Evolutionary conservation across 2,888 invertebrate species (phyloP).

Genomic region (Oxycera nigricornis): DNA sequence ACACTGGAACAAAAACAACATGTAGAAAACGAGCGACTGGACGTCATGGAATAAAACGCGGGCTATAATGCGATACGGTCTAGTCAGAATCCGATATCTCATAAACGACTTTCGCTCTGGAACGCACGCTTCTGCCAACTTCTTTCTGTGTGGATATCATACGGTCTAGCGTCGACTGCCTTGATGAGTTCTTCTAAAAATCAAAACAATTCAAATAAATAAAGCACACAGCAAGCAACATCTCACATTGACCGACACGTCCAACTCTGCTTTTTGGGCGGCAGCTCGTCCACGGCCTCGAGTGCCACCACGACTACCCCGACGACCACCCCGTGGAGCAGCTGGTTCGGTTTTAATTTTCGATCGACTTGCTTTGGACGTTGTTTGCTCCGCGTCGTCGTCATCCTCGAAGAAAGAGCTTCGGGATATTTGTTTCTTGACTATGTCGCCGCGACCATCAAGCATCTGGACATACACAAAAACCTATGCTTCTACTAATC

Average conservation of each 20-base stretch:
- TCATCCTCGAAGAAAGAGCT: constrained; percentile 53
- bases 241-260: constrained; percentile 42
- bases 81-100: constrained; percentile 44
- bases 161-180: constrained; percentile 25
- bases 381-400: constrained; percentile 54
- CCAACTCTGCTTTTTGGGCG: constrained; percentile 45
- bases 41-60: neutral
- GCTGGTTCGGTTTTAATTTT: constrained; percentile 51
- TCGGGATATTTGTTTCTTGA: constrained; percentile 19
- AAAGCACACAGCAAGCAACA: no score
- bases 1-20: no score
- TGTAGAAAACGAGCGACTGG: no score
- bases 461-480: no score
- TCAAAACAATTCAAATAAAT: neutral
- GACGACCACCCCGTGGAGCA: constrained; percentile 54
- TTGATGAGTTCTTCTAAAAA: constrained; percentile 29
- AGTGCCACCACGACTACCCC: constrained; percentile 51
- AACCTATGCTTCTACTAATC: no score
- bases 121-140: neutral
- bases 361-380: constrained; percentile 49
- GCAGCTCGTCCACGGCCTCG: constrained; percentile 54
- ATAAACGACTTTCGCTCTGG: constrained; percentile 31
- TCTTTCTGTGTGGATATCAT: constrained; percentile 38
- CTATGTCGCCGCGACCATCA: constrained; percentile 41
- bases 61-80: neutral